phyloP scores from a whole-genome alignment of 2,797 vertebrate genomes.

The Sebastes iracundus region DNA sequence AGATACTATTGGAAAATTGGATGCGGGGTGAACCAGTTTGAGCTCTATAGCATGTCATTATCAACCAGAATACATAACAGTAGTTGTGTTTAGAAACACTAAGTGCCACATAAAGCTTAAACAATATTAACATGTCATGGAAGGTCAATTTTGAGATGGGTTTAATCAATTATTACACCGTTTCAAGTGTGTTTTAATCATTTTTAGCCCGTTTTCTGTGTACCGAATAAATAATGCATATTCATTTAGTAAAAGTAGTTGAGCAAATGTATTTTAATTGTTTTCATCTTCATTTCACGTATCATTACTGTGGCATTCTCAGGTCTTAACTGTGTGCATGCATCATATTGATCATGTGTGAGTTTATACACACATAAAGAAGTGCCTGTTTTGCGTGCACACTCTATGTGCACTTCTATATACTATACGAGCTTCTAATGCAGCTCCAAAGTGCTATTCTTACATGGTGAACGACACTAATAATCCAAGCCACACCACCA shows the following conservation, averaged over 20 bases:
- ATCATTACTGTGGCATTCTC: conserved; percentile 43
- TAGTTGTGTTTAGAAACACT: background rate
- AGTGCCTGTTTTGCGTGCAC: conserved; percentile 25
- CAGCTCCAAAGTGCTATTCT: conserved; percentile 54
- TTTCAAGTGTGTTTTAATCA: background rate
- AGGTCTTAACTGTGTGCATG: conserved; percentile 41
- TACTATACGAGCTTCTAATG: background rate
- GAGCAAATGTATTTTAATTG: background rate
- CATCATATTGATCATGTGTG: conserved; percentile 8
- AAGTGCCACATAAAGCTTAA: background rate
- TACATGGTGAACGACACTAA: background rate
- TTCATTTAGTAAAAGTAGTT: background rate
- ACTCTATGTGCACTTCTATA: background rate
- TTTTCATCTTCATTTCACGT: background rate
- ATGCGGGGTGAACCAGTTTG: background rate
- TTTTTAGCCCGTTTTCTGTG: background rate
- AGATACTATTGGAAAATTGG: background rate
- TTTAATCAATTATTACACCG: background rate
- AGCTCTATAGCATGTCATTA: conserved; percentile 5
- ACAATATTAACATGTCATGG: background rate
- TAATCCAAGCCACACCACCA: background rate
- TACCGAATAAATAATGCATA: background rate
- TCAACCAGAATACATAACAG: background rate
- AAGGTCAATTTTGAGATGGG: background rate
- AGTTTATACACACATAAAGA: background rate